Conservation (phyloP, 2,888 invertebrate species). For the Dasysyrphus albostriatus region DNA sequence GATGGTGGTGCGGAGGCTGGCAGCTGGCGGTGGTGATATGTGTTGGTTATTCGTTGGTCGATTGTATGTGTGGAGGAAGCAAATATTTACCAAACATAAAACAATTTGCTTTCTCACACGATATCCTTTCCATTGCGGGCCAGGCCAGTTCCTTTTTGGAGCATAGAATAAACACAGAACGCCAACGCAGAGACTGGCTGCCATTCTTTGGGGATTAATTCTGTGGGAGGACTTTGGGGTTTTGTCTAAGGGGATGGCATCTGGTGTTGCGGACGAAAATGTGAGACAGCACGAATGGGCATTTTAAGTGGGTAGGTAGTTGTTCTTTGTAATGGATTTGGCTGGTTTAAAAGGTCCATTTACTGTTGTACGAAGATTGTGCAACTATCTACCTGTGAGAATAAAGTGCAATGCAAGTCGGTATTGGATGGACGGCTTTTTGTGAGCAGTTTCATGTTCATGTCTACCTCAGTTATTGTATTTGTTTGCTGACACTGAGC, state of each 20-base stretch:
- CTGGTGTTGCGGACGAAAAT: not conserved
- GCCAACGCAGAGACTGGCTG: slow-evolving; percentile 9
- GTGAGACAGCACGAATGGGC: slow-evolving; percentile 18
- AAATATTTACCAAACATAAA: slow-evolving; percentile 44
- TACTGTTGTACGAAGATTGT: not conserved
- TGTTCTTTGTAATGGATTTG: slow-evolving; percentile 26
- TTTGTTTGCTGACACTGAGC: not conserved
- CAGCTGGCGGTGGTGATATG: not conserved
- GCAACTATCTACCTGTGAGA: not conserved
- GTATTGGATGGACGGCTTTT: not conserved
- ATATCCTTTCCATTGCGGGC: slow-evolving; percentile 9
- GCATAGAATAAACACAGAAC: slow-evolving; percentile 21
- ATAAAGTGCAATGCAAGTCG: slow-evolving; percentile 3
- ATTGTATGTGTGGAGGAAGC: slow-evolving; percentile 34
- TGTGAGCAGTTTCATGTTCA: not conserved
- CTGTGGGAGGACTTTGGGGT: slow-evolving; percentile 1
- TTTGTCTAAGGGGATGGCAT: not conserved
- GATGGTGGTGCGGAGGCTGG: not conserved
- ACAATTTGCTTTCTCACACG: slow-evolving; percentile 34
- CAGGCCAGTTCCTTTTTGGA: slow-evolving; percentile 1
- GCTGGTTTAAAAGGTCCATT: slow-evolving; percentile 7
- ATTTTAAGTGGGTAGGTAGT: slow-evolving; percentile 21
- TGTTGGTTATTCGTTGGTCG: slow-evolving; percentile 17
- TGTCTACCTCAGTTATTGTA: not conserved
- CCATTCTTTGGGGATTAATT: slow-evolving; percentile 22